Conservation (phyloP, 2,888 invertebrate species). For the Eretmocerus hayati region DNA sequence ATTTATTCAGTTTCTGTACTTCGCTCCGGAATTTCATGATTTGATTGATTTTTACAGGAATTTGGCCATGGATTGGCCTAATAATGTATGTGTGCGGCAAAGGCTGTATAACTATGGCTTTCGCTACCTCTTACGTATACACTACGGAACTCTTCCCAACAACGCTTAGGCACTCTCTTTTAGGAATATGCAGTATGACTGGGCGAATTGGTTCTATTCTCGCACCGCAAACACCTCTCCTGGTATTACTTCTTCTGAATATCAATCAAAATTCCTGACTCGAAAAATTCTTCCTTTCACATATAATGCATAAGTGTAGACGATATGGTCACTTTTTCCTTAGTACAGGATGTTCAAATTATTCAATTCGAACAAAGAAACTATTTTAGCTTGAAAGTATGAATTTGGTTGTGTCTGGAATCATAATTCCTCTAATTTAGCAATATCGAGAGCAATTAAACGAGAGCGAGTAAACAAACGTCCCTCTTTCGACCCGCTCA, state of each 20-base stretch:
- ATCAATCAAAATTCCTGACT: constrained; percentile 1
- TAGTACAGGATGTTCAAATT: too few species aligned
- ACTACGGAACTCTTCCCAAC: constrained; percentile 70
- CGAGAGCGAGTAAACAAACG: too few species aligned
- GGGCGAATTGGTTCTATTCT: constrained; percentile 63
- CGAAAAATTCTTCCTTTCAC: too few species aligned
- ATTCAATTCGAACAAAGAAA: too few species aligned
- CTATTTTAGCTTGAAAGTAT: too few species aligned
- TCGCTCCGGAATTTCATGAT: not conserved
- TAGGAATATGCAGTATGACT: constrained; percentile 63
- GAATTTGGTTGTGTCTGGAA: too few species aligned
- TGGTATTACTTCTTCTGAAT: constrained; percentile 44
- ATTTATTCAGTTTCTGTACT: too few species aligned
- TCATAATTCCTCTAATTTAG: too few species aligned
- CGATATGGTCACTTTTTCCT: too few species aligned
- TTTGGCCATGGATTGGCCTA: constrained; percentile 49
- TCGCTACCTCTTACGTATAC: constrained; percentile 61
- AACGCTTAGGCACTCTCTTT: constrained; percentile 56
- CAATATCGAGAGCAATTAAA: too few species aligned
- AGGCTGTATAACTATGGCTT: constrained; percentile 59
- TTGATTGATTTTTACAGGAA: constrained; percentile 42
- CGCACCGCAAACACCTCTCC: constrained; percentile 63
- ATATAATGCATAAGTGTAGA: too few species aligned
- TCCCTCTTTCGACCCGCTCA: too few species aligned
- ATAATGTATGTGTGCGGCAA: constrained; percentile 58